Evolutionary conservation across 2,113 vertebrate genomes (phyloP).

Genomic region (Poeciliopsis retropinna): DNA sequence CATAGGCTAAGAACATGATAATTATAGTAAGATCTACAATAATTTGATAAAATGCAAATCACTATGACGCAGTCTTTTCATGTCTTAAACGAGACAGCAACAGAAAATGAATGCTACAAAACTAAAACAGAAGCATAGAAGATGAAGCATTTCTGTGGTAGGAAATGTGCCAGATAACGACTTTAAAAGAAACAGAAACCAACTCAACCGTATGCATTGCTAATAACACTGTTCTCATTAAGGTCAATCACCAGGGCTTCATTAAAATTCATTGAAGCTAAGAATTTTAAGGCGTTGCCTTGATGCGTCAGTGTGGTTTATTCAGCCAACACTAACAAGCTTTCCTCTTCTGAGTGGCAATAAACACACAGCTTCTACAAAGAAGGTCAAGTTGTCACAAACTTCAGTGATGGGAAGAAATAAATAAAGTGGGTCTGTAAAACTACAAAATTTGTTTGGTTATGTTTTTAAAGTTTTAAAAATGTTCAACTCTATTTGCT

Average conservation of each 20-base stretch:
- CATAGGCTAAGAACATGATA: not conserved
- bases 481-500: not conserved
- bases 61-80: not conserved
- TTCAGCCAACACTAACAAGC: slow-evolving; percentile 12
- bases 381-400: not conserved
- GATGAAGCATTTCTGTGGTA: not conserved
- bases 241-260: not conserved
- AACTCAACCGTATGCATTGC: slow-evolving; percentile 2
- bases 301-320: slow-evolving; percentile 4
- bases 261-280: not conserved
- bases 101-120: not conserved
- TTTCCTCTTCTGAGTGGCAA: slow-evolving; percentile 11
- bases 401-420: not conserved
- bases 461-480: not conserved
- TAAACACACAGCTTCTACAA: not conserved
- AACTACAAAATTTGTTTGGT: not conserved
- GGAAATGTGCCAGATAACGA: not conserved
- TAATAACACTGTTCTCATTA: not conserved
- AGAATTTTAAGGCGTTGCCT: not conserved
- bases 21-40: not conserved
- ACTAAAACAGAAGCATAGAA: not conserved
- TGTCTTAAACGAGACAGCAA: not conserved
- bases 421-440: not conserved
- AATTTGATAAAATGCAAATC: too few species aligned
- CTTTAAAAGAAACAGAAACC: slow-evolving; percentile 10